Evolutionary conservation across 2,797 vertebrate species (phyloP), one percentile per base, ranked within the genome.

Genomic region (Onychomys torridus): DNA sequence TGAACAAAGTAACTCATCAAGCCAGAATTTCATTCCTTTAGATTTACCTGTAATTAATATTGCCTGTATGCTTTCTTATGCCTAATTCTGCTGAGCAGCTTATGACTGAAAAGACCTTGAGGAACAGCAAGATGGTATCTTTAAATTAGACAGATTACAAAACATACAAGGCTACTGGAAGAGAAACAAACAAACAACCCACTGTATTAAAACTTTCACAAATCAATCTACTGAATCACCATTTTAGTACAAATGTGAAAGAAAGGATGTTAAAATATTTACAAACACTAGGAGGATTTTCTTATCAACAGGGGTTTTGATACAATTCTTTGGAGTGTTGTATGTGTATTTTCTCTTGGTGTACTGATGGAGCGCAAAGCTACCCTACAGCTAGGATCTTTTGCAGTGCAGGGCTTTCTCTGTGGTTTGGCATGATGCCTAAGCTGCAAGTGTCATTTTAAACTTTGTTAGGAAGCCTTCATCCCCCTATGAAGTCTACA

Each of bases 401-500:
- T 90, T 7, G 4, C 1, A 89, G 46, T 12, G 13, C 81, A 77
- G 91, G 78, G 57, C 32, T 5, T 85, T 34, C 25, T 89, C 81
- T 79, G 16, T 78, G 61, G 34, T 94, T 77, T 25, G 7, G 55
- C 40, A 83, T 19, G 65, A 46, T 78, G 37, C 16, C 69, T 73
- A 57, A 85, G 63, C 88, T 63, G 23, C 19, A 90, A 52, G 37
- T 83, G 4, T 77, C 85, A 71, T 92, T 90, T 79, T 25, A 90
- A 97, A 93, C 10, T 34, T 82, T 88, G 67, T 76, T 76, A 92
- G 92, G 46, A 61, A 92, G 77, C 25, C 63, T 88, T 61, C 5
- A 0, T 86, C 91, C 89, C 55, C 43, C 97, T 95, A 95, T 97
- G 97, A 97, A 14, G 77, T 43, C 90, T 88, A 65, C 82, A 93